Evolutionary conservation across 2,888 invertebrate species (phyloP).

Genomic region (Julus scanicus): DNA sequence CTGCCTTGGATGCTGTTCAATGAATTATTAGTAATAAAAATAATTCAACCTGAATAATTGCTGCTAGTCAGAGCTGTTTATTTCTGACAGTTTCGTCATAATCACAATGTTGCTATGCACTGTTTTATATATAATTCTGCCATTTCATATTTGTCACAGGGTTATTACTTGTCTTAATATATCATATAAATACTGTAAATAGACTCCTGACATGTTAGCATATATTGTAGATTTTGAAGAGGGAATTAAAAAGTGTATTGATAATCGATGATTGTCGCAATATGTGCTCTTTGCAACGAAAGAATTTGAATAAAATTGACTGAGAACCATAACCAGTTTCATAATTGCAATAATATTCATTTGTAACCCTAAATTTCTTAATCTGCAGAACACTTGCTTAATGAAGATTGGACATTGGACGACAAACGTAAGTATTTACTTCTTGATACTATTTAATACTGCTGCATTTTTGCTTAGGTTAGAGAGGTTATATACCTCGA

Average conservation of each 20-base stretch:
- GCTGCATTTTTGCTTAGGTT: too few species aligned
- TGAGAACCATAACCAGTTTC: background rate
- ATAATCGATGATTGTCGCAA: conserved; percentile 41
- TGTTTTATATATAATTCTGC: conserved; percentile 52
- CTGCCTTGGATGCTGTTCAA: conserved; percentile 44
- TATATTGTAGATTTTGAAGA: conserved; percentile 50
- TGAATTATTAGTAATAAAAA: conserved; percentile 45
- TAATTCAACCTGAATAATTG: conserved; percentile 41
- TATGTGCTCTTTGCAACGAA: conserved; percentile 45
- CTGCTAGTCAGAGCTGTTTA: conserved; percentile 51
- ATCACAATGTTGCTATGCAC: conserved; percentile 55
- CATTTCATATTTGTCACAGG: conserved; percentile 52
- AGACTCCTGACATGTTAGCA: conserved; percentile 45
- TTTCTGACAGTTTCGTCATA: conserved; percentile 50
- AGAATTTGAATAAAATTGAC: conserved; percentile 43
- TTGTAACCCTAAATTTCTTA: too few species aligned
- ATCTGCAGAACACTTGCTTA: too few species aligned
- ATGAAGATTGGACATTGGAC: background rate
- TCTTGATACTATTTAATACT: too few species aligned
- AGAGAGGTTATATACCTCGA: too few species aligned
- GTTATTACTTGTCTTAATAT: conserved; percentile 50
- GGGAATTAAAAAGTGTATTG: conserved; percentile 16
- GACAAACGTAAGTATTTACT: background rate
- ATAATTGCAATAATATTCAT: background rate
- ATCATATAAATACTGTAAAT: conserved; percentile 52